Conservation (phyloP, 2,888 invertebrate genomes). For the Perizoma affinitatum region DNA sequence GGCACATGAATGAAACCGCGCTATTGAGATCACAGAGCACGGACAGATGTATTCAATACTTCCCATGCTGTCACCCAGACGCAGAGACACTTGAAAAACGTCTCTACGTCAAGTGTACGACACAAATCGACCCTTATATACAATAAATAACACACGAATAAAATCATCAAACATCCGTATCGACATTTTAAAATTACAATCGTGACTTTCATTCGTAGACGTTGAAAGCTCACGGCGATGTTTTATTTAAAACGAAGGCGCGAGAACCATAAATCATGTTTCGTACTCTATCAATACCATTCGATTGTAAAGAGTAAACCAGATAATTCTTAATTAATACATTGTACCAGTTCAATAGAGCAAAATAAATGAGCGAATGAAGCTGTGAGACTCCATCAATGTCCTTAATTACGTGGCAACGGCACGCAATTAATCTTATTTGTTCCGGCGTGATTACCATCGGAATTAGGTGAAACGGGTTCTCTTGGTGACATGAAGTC, state of each 20-base stretch:
- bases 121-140: slow-evolving; percentile 24
- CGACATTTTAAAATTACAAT: slow-evolving; percentile 80
- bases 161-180: slow-evolving; percentile 61
- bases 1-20: slow-evolving; percentile 49
- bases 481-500: slow-evolving; percentile 46
- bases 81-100: slow-evolving; percentile 34
- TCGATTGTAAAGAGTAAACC: slow-evolving; percentile 73
- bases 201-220: slow-evolving; percentile 79
- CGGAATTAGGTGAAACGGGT: slow-evolving; percentile 71
- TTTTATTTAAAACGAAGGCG: slow-evolving; percentile 78
- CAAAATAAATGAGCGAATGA: slow-evolving; percentile 27
- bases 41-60: slow-evolving; percentile 68
- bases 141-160: slow-evolving; percentile 44
- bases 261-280: slow-evolving; percentile 74
- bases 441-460: slow-evolving; percentile 71
- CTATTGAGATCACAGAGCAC: slow-evolving; percentile 54
- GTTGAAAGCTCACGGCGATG: slow-evolving; percentile 80
- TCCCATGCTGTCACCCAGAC: slow-evolving; percentile 51
- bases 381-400: slow-evolving; percentile 30
- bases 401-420: slow-evolving; percentile 61
- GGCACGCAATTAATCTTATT: slow-evolving; percentile 67
- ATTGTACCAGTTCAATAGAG: slow-evolving; percentile 35
- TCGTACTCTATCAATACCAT: slow-evolving; percentile 67
- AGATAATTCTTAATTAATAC: slow-evolving; percentile 45
- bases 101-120: slow-evolving; percentile 32